Evolutionary conservation across 2,797 vertebrate genomes (phyloP).

Genomic region (Spondyliosoma cantharus): DNA sequence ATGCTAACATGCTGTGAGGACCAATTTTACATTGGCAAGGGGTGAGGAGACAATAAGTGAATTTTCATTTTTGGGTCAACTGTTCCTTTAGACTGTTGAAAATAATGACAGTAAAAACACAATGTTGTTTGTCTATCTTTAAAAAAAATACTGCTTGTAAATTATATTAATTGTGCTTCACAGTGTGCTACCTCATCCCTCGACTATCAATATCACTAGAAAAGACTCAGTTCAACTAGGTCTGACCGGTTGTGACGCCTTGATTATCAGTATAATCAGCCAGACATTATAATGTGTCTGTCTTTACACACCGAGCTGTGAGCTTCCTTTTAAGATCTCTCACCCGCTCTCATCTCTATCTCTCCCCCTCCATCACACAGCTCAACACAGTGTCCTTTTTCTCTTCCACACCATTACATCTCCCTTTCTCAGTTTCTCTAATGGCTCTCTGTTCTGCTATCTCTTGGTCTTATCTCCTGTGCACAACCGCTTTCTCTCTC

Average conservation of each 20-base stretch:
- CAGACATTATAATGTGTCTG: not conserved
- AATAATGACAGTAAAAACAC: not conserved
- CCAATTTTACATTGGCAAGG: too few species aligned
- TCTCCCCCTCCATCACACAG: constrained; percentile 5
- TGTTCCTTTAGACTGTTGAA: not conserved
- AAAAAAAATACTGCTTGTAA: not conserved
- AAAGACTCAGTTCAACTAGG: not conserved
- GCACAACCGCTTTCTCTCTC: constrained; percentile 20
- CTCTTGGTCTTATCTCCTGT: constrained; percentile 41
- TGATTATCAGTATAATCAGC: not conserved
- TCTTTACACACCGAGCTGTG: constrained; percentile 20
- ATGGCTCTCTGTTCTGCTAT: constrained; percentile 44
- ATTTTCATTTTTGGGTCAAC: too few species aligned
- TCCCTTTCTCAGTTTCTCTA: constrained; percentile 43
- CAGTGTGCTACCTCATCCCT: not conserved
- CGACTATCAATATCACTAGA: not conserved
- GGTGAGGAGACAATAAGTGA: too few species aligned
- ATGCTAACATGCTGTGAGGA: too few species aligned
- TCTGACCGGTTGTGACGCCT: not conserved
- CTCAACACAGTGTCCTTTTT: constrained; percentile 16
- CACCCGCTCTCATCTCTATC: not conserved
- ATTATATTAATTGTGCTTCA: not conserved
- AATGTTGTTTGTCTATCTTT: not conserved
- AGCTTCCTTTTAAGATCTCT: constrained; percentile 20
- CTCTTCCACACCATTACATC: constrained; percentile 50